Evolutionary conservation across 2,113 vertebrate genomes (phyloP).

Genomic region (Clupea harengus): DNA sequence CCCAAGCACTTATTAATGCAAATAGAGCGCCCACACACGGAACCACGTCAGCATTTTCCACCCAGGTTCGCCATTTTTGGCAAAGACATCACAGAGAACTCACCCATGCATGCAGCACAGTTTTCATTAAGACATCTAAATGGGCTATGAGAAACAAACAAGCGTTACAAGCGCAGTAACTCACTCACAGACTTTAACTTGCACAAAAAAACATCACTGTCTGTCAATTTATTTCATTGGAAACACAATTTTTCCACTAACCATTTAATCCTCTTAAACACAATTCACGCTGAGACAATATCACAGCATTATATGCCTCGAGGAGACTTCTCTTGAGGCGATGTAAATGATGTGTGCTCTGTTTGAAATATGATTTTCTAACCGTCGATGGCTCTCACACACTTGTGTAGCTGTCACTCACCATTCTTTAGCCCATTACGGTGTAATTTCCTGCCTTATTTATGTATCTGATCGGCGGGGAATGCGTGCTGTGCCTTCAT

Average conservation of each 20-base stretch:
- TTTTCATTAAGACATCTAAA: background rate
- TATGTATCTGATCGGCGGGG: background rate
- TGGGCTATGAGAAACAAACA: background rate
- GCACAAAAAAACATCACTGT: background rate
- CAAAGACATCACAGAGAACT: background rate
- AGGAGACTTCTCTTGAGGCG: background rate
- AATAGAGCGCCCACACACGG: background rate
- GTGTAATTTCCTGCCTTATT: background rate
- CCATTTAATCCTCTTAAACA: slow-evolving; percentile 8
- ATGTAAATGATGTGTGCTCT: background rate
- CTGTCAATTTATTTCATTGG: background rate
- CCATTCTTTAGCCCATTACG: background rate
- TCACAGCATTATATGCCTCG: background rate
- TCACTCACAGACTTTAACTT: background rate
- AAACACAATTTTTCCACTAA: background rate
- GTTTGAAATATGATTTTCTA: background rate
- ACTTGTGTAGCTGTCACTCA: background rate
- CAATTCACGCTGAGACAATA: slow-evolving; percentile 5
- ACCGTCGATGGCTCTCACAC: background rate
- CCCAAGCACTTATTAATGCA: slow-evolving; percentile 2
- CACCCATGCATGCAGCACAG: background rate
- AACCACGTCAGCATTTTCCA: background rate
- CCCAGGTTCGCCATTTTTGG: slow-evolving; percentile 6
- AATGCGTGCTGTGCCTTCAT: background rate
- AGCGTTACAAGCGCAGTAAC: background rate